Evolutionary conservation across 2,113 vertebrate species (phyloP).

Genomic region (Centropristis striata): DNA sequence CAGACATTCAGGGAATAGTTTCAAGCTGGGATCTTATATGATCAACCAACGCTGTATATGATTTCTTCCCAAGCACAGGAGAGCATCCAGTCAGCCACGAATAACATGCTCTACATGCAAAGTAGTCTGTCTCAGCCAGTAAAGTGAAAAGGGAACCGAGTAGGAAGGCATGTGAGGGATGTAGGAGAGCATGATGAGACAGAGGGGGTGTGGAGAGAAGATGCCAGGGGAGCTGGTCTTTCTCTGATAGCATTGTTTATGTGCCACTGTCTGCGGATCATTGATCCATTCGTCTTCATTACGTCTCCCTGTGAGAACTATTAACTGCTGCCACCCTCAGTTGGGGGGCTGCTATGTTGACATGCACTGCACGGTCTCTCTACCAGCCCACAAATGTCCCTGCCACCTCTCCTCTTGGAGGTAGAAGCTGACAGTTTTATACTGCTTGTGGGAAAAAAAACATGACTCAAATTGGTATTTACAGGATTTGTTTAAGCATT

Average conservation of each 20-base stretch:
- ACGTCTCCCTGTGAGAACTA: conserved; percentile 66
- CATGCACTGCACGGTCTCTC: conserved; percentile 51
- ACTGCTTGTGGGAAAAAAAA: background rate
- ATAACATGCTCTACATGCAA: conserved; percentile 53
- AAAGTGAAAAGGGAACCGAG: conserved; percentile 36
- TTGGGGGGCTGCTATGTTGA: conserved; percentile 56
- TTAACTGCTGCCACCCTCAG: conserved; percentile 75
- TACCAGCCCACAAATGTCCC: conserved; percentile 31
- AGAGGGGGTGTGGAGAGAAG: conserved; percentile 12
- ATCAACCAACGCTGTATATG: conserved; percentile 14
- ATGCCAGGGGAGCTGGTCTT: conserved; percentile 43
- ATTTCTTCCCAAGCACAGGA: conserved; percentile 17
- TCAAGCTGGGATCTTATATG: conserved; percentile 1
- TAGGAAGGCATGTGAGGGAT: conserved; percentile 33
- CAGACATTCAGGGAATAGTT: background rate
- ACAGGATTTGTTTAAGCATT: conserved; percentile 2
- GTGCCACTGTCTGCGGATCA: conserved; percentile 66
- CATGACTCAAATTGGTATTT: conserved; percentile 13
- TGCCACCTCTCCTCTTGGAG: conserved; percentile 28
- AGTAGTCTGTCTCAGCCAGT: conserved; percentile 32
- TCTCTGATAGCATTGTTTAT: conserved; percentile 73
- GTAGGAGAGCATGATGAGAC: conserved; percentile 29
- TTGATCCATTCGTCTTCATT: conserved; percentile 82
- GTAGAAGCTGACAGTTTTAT: conserved; percentile 34
- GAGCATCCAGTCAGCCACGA: conserved; percentile 21